Conservation (phyloP, 1,140 invertebrate genomes). For the Zaprionus africanus region DNA sequence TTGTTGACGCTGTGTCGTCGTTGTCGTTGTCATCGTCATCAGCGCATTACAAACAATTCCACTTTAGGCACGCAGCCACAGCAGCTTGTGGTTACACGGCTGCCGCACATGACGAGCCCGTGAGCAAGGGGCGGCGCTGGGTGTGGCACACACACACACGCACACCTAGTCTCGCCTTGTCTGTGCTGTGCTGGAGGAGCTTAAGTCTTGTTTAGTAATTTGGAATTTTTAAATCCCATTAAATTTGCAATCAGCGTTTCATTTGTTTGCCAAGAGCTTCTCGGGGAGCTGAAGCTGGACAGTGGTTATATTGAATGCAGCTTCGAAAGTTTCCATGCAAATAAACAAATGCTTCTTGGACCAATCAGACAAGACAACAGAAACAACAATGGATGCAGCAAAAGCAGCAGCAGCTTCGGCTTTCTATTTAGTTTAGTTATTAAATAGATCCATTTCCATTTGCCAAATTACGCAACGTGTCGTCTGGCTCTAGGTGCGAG, state of each 20-base stretch:
- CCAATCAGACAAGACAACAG: constrained; percentile 27
- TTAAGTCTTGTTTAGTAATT: constrained; percentile 75
- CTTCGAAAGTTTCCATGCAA: constrained; percentile 65
- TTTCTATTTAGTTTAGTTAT: constrained; percentile 79
- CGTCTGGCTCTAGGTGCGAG: not conserved
- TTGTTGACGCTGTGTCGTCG: constrained; percentile 12
- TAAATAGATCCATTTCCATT: constrained; percentile 78
- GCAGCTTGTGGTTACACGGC: constrained; percentile 66
- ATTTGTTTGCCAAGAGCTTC: constrained; percentile 59
- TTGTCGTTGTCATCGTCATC: constrained; percentile 51
- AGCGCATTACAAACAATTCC: constrained; percentile 79
- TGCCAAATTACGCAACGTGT: constrained; percentile 54
- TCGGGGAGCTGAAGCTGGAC: constrained; percentile 22
- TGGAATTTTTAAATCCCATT: constrained; percentile 77
- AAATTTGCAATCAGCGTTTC: constrained; percentile 74
- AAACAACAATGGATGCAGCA: not conserved
- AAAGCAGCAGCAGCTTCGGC: constrained; percentile 43
- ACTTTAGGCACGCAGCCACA: constrained; percentile 72
- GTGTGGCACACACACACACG: constrained; percentile 23
- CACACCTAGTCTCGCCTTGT: constrained; percentile 10
- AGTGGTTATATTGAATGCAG: constrained; percentile 72
- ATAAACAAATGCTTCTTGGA: constrained; percentile 53
- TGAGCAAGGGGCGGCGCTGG: constrained; percentile 15
- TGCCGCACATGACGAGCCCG: constrained; percentile 24
- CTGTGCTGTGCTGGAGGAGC: constrained; percentile 15